phyloP scores from a whole-genome alignment of 2,113 vertebrate genomes.

The Scomber scombrus region DNA sequence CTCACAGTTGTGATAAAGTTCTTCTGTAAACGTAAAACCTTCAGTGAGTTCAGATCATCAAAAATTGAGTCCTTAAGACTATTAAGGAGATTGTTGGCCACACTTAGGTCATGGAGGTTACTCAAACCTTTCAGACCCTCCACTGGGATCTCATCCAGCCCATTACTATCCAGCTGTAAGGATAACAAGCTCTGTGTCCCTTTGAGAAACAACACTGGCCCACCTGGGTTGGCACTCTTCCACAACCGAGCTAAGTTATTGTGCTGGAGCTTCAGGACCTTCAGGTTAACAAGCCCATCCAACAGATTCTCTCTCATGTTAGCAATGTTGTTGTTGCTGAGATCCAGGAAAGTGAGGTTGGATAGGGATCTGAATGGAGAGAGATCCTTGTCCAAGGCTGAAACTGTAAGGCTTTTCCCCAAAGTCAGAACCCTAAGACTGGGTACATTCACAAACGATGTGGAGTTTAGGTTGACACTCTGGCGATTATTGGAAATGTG shows the following conservation, averaged over 20 bases:
- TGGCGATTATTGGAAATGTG: constrained; percentile 90
- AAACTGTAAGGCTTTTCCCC: constrained; percentile 84
- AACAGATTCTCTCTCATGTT: constrained; percentile 88
- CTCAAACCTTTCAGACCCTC: constrained; percentile 85
- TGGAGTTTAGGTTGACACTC: constrained; percentile 81
- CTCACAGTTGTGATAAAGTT: constrained; percentile 93
- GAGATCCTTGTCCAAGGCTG: constrained; percentile 80
- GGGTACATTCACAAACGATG: constrained; percentile 87
- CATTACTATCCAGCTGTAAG: constrained; percentile 91
- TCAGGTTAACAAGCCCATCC: constrained; percentile 86
- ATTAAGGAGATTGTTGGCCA: constrained; percentile 90
- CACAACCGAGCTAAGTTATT: constrained; percentile 96
- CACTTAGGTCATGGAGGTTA: constrained; percentile 84
- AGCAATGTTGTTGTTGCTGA: constrained; percentile 97
- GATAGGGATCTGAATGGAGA: constrained; percentile 89
- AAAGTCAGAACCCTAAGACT: constrained; percentile 88
- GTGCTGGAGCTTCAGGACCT: constrained; percentile 92
- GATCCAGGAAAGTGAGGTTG: constrained; percentile 90
- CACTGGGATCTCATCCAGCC: constrained; percentile 93
- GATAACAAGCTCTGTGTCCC: constrained; percentile 76
- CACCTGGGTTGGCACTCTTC: constrained; percentile 91
- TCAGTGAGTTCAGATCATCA: constrained; percentile 86
- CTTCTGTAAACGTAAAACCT: constrained; percentile 88
- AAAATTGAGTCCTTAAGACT: constrained; percentile 87
- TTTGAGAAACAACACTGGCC: constrained; percentile 91